Evolutionary conservation across 2,113 vertebrate species (phyloP).

Genomic region (Numida meleagris): DNA sequence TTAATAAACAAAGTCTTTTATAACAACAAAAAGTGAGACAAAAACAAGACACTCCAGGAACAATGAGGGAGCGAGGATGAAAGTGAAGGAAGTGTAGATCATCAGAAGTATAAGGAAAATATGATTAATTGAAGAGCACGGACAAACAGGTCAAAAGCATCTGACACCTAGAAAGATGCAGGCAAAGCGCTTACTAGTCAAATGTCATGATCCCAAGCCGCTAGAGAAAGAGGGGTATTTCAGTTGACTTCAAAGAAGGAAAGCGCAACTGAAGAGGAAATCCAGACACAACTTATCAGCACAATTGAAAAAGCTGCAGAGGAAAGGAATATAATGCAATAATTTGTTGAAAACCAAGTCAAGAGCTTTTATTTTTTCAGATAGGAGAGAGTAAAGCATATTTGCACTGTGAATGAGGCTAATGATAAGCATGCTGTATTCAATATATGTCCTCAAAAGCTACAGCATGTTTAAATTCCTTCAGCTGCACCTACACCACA

Average conservation of each 20-base stretch:
- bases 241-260: fast-evolving
- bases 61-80: background rate
- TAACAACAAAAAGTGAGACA: background rate
- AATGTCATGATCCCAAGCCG: background rate
- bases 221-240: background rate
- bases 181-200: background rate
- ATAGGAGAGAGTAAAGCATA: background rate
- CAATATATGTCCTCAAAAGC: background rate
- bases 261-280: background rate
- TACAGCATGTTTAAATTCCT: background rate
- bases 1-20: background rate
- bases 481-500: background rate
- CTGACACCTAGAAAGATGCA: background rate
- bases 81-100: background rate
- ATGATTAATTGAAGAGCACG: background rate
- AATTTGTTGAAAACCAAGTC: background rate
- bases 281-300: background rate
- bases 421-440: fast-evolving
- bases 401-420: background rate
- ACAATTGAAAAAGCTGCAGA: background rate
- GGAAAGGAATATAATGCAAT: background rate
- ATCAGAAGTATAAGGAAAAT: background rate
- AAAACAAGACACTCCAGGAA: background rate
- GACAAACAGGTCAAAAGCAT: background rate
- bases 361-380: background rate